Evolutionary conservation across 2,797 vertebrate genomes (phyloP), one percentile per base, ranked within the genome.

Genomic region (Halcyon badia): DNA sequence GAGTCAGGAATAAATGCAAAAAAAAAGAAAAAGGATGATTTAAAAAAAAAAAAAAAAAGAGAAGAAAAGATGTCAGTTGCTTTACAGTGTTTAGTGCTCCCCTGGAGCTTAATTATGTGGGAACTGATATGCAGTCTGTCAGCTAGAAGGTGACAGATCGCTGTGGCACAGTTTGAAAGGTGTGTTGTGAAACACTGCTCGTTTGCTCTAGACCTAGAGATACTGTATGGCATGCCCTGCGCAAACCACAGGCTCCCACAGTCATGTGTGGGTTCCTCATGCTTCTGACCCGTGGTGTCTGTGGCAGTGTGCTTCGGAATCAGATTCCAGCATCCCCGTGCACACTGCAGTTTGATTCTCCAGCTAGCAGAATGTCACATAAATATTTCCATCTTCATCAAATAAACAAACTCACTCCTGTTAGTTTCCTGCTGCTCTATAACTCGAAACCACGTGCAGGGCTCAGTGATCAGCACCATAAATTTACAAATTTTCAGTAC

Each of bases 91-190:
- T 85, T 81, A 94, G 79, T 78, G 49, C 84, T 92, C 92, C 82
- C 89, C 62, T 96, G 75, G 88, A 94, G 94, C 52, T 94, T 96
- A 94, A 97, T 96, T 95, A 92, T 60, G 46, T 86, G 90, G 86
- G 87, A 96, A 70, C 87, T 68, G 91, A 89, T 68, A 75, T 6
- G 30, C 33, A 80, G 91, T 71, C 89, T 94, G 77, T 57, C 92
- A 90, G 85, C 48, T 78, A 87, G 56, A 93, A 97, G 86, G 91
- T 95, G 85, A 78, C 57, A 94, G 89, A 80, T 77, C 60, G 48
- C 85, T 24, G 65, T 83, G 42, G 85, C 46, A 77, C 51, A 28
- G 41, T 76, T 66, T 73, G 72, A 91, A 93, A 89, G 65, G 66
- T 86, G 66, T 86, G 69, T 61, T 90, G 83, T 28, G 83, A 91